These are phyloP conservation scores for Panagrolaimus sp. DNA, from an alignment of 1,140 invertebrate genomes.

Conservation along the genomic window DNA sequence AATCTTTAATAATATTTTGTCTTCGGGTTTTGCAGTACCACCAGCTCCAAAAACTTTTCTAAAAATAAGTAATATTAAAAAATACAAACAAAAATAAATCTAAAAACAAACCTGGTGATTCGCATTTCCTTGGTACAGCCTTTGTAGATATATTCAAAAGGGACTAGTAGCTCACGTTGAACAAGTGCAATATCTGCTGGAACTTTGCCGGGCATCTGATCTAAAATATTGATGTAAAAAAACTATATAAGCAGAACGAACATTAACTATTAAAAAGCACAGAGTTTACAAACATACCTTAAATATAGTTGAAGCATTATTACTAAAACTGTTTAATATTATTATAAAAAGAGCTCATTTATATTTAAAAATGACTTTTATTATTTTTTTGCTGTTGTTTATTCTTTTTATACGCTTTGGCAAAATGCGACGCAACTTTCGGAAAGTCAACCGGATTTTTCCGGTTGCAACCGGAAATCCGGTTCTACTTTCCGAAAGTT, in stretches of 20 bases:
- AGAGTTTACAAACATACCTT: slow-evolving; percentile 68
- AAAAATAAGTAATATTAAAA: slow-evolving; percentile 17
- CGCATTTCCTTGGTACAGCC: slow-evolving; percentile 99
- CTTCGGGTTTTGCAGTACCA: slow-evolving; percentile 75
- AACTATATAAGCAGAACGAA: slow-evolving; percentile 22
- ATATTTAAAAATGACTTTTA: no score
- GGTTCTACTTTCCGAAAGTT: no score
- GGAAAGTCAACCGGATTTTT: no score
- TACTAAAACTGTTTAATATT: no score
- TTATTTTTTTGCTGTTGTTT: no score
- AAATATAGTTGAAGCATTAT: slow-evolving; percentile 92
- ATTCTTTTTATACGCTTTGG: no score
- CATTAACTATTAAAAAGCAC: neutral
- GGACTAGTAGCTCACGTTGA: slow-evolving; percentile 90
- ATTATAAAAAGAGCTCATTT: no score
- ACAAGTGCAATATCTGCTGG: slow-evolving; percentile 70
- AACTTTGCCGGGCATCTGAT: slow-evolving; percentile 67
- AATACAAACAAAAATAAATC: no score
- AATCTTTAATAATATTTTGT: slow-evolving; percentile 94
- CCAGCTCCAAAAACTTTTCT: slow-evolving; percentile 68
- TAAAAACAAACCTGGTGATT: slow-evolving; percentile 82
- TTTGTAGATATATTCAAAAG: slow-evolving; percentile 67
- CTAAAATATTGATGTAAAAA: slow-evolving; percentile 89
- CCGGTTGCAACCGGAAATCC: no score
- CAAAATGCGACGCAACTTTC: no score